phyloP scores from a whole-genome alignment of 1,140 invertebrate species.

The Plectrocnemia conspersa region DNA sequence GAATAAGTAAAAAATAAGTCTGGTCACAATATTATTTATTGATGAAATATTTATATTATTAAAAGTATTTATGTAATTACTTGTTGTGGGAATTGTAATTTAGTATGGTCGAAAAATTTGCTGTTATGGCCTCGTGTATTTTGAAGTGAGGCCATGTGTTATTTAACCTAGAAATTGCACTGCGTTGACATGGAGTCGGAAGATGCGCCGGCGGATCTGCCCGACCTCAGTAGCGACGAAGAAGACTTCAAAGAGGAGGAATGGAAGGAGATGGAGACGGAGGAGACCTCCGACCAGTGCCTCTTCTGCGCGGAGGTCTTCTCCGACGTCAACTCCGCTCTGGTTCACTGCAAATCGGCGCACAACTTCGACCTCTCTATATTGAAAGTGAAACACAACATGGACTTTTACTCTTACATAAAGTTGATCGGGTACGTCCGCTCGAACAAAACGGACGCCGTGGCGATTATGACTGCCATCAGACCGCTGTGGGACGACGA shows the following conservation, averaged over 20 bases:
- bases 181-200: too few species aligned
- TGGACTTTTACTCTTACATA: slow-evolving; percentile 83
- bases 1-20: too few species aligned
- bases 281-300: slow-evolving; percentile 46
- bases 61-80: too few species aligned
- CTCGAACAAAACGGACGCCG: slow-evolving; percentile 53
- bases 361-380: slow-evolving; percentile 69
- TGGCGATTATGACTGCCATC: slow-evolving; percentile 52
- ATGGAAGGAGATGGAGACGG: slow-evolving; percentile 50
- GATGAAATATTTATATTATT: too few species aligned
- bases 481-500: slow-evolving; percentile 66
- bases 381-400: slow-evolving; percentile 63
- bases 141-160: too few species aligned
- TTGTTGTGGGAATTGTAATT: too few species aligned
- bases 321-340: slow-evolving; percentile 50
- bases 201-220: too few species aligned
- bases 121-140: too few species aligned
- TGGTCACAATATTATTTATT: too few species aligned
- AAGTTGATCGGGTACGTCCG: slow-evolving; percentile 86
- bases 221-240: slow-evolving; percentile 45
- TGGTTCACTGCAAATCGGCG: slow-evolving; percentile 53
- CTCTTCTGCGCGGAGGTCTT: slow-evolving; percentile 56
- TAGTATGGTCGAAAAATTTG: too few species aligned
- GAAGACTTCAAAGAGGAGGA: slow-evolving; percentile 40
- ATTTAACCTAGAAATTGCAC: too few species aligned